A percentile compares a stretch with the other conserved stretches of the same genome.
Conservation (phyloP, 2,888 invertebrate genomes). For the Nemapogon koenigi region DNA sequence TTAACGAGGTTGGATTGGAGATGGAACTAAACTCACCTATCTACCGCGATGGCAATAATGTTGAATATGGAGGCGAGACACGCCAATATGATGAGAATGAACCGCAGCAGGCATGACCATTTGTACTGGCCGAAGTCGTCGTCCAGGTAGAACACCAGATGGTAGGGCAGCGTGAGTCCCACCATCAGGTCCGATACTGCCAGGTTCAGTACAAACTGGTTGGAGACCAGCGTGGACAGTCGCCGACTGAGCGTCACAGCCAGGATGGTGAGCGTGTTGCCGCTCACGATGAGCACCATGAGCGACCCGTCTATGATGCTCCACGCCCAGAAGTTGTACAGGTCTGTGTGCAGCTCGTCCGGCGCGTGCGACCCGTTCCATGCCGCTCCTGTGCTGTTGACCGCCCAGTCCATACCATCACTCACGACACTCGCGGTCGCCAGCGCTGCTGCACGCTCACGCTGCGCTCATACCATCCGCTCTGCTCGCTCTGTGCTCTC, state of each 20-base stretch:
- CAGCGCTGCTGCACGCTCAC: too few species aligned
- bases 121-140: conserved; percentile 66
- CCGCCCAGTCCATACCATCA: conserved; percentile 58
- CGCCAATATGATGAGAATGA: conserved; percentile 76
- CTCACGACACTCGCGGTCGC: conserved; percentile 55
- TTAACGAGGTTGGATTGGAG: not conserved
- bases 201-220: conserved; percentile 79
- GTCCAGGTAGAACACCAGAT: conserved; percentile 75
- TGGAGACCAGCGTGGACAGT: conserved; percentile 73
- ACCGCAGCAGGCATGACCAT: conserved; percentile 72
- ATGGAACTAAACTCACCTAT: conserved; percentile 52
- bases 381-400: conserved; percentile 44
- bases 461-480: too few species aligned
- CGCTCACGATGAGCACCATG: conserved; percentile 71
- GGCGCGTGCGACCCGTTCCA: conserved; percentile 23
- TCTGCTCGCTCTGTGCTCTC: too few species aligned
- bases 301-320: conserved; percentile 70
- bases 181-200: conserved; percentile 82
- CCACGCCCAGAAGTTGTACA: conserved; percentile 67
- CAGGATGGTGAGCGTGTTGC: conserved; percentile 77
- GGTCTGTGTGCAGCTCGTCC: conserved; percentile 22
- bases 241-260: conserved; percentile 75
- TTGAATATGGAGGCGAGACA: conserved; percentile 82
- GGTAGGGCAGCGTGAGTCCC: conserved; percentile 78
- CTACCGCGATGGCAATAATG: conserved; percentile 78